A percentile compares a stretch with the other conserved stretches of the same genome.
Evolutionary conservation across 2,113 vertebrate species (phyloP).

Genomic region (Heterocephalus glaber): DNA sequence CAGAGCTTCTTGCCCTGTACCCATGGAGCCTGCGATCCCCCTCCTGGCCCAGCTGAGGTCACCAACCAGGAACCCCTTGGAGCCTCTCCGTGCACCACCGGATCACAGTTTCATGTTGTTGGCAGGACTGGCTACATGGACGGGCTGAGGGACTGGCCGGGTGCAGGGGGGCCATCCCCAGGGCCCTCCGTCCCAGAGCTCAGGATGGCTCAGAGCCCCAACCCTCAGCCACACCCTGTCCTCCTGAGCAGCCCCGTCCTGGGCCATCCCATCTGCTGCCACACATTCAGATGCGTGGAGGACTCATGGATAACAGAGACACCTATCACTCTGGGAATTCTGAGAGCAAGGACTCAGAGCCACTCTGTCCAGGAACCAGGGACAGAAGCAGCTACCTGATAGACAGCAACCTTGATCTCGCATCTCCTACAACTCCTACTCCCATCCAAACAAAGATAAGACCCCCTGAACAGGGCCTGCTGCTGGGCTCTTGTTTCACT

Average conservation of each 20-base stretch:
- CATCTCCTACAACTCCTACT: neutral
- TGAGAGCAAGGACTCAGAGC: neutral
- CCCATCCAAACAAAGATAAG: neutral
- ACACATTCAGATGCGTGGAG: neutral
- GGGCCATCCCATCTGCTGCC: neutral
- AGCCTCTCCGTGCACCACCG: neutral
- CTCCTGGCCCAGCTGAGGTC: rapidly evolving
- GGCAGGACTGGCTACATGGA: neutral
- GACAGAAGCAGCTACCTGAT: neutral
- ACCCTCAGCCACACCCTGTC: neutral
- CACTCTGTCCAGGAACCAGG: neutral
- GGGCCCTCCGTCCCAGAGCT: neutral
- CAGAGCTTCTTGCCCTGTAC: neutral
- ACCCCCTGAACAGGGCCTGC: neutral
- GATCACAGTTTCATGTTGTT: too few relatives aligned
- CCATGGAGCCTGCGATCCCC: neutral
- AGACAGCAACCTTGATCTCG: neutral
- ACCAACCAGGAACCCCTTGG: neutral
- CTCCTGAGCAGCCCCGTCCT: neutral
- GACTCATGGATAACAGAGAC: neutral
- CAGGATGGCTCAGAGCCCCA: neutral
- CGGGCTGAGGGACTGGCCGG: neutral
- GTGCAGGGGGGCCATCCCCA: neutral
- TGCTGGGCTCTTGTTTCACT: neutral
- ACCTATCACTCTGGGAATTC: neutral